A percentile compares a stretch with the other conserved stretches of the same genome.
These are phyloP conservation scores for Vespertilio murinus DNA, from an alignment of 2,797 vertebrate species.

Conservation along the genomic window DNA sequence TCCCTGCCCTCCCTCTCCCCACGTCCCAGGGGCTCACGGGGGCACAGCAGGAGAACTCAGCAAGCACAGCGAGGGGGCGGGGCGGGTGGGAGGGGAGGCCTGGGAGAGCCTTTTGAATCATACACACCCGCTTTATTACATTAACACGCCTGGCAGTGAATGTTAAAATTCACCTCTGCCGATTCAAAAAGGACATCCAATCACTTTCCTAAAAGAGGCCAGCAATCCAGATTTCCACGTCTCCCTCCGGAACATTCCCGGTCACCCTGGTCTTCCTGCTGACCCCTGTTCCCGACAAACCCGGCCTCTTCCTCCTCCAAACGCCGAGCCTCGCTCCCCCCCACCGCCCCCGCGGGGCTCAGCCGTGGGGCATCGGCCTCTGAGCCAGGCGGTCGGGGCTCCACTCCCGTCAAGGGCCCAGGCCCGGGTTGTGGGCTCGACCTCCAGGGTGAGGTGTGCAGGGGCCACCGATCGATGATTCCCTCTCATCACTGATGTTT, in stretches of 20 bases:
- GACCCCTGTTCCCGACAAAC: not conserved
- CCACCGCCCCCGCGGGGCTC: no score
- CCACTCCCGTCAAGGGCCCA: no score
- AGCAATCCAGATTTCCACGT: not conserved
- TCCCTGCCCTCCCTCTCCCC: no score
- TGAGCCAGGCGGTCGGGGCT: no score
- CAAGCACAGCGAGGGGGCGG: no score
- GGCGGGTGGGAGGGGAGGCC: rapidly evolving
- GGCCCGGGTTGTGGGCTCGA: no score
- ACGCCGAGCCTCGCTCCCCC: rapidly evolving
- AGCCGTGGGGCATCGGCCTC: no score
- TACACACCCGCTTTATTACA: not conserved
- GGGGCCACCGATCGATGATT: no score
- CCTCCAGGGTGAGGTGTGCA: no score
- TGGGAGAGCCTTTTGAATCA: not conserved
- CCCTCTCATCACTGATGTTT: no score
- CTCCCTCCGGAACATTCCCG: not conserved
- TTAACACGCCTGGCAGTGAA: not conserved
- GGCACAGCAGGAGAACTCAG: not conserved
- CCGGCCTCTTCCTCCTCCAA: not conserved
- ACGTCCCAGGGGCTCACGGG: not conserved
- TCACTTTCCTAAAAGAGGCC: not conserved
- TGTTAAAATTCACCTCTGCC: not conserved
- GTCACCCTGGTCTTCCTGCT: not conserved
- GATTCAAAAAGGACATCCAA: not conserved